Percentiles rank a stretch among this genome's conserved stretches.
Conservation (phyloP, 2,888 invertebrate genomes). For the Elgonia sp. region DNA sequence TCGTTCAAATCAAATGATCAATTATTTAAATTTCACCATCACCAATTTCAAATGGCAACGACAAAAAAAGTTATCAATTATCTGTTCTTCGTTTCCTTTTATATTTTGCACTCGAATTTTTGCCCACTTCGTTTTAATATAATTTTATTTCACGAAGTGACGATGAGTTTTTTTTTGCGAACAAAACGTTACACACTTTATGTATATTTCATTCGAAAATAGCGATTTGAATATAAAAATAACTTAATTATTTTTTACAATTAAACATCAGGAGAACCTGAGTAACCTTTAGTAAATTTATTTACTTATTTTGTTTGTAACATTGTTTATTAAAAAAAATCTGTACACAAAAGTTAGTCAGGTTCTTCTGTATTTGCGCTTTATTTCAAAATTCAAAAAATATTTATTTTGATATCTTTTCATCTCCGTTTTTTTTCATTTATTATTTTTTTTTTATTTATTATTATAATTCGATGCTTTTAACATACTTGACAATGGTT, state of each 20-base stretch:
- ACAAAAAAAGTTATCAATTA: constrained; percentile 24
- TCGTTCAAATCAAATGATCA: constrained; percentile 5
- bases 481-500: constrained; percentile 37
- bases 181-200: background rate
- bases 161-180: background rate
- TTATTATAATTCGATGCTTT: constrained; percentile 40
- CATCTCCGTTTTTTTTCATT: constrained; percentile 1
- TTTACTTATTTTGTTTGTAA: background rate
- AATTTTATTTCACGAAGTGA: constrained; percentile 19
- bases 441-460: too few relatives aligned
- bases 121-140: background rate
- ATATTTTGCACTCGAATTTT: background rate
- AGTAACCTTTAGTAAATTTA: background rate
- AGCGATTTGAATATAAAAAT: constrained; percentile 57
- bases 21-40: constrained; percentile 11
- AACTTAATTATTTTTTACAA: constrained; percentile 27
- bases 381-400: constrained; percentile 34
- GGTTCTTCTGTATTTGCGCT: background rate
- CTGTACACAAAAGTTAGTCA: background rate
- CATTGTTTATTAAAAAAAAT: background rate
- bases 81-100: background rate
- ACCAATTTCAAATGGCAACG: background rate
- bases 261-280: background rate
- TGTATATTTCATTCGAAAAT: constrained; percentile 42
- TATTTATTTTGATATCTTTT: constrained; percentile 17